These are phyloP conservation scores for Atopsyche davidsoni DNA, from an alignment of 1,140 invertebrate species.

Conservation along the genomic window DNA sequence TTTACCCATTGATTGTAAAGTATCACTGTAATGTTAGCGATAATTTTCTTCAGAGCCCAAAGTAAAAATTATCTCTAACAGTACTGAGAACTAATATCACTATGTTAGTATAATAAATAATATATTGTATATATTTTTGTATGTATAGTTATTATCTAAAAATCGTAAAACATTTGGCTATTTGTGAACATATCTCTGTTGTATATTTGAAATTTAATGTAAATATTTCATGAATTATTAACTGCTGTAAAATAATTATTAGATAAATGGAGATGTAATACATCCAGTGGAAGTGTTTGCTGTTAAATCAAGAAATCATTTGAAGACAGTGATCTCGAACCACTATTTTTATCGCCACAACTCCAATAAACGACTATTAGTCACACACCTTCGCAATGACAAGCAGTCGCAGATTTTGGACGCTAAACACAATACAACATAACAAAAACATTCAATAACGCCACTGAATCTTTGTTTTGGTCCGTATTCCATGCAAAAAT, in stretches of 20 bases:
- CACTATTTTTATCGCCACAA: too few relatives aligned
- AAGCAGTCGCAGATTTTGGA: too few relatives aligned
- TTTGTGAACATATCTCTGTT: background rate
- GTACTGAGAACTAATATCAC: background rate
- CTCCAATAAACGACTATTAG: too few relatives aligned
- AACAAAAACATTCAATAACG: too few relatives aligned
- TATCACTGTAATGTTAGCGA: conserved; percentile 3
- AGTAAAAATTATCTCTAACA: conserved; percentile 16
- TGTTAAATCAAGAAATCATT: too few relatives aligned
- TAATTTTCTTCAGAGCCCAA: conserved; percentile 21
- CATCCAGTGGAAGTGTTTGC: background rate
- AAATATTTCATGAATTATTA: background rate
- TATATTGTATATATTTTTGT: background rate
- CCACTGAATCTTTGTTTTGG: too few relatives aligned
- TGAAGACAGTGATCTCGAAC: too few relatives aligned
- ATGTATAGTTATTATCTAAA: background rate
- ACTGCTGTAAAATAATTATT: background rate
- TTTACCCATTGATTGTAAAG: background rate
- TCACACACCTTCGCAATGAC: too few relatives aligned
- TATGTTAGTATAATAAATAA: background rate
- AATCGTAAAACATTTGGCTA: background rate
- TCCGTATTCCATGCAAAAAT: too few relatives aligned
- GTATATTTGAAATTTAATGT: background rate
- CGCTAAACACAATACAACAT: too few relatives aligned
- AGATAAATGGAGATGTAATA: background rate